Conservation (phyloP, 2,113 vertebrate genomes). For the Engraulis encrasicolus region DNA sequence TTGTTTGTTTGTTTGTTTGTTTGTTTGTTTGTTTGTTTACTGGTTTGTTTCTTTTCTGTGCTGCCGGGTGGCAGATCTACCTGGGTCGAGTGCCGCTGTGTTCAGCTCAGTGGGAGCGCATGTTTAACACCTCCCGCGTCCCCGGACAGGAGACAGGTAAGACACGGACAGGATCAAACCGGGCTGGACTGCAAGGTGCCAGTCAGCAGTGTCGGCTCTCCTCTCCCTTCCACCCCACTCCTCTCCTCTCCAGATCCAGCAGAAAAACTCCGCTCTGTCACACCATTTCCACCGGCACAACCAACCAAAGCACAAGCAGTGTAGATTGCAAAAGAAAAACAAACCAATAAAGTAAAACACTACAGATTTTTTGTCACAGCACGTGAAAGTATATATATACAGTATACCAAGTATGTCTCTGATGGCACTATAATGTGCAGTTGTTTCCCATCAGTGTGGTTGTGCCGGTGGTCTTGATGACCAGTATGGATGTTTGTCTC, state of each 20-base stretch:
- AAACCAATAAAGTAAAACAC: too few species aligned
- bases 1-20: slow-evolving; percentile 59
- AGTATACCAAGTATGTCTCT: neutral
- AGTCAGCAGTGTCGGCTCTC: slow-evolving; percentile 11
- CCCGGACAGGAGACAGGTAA: slow-evolving; percentile 92
- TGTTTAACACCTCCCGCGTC: slow-evolving; percentile 93
- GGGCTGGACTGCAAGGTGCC: too few species aligned
- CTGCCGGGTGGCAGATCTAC: slow-evolving; percentile 82
- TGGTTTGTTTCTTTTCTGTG: slow-evolving; percentile 47
- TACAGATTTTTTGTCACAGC: too few species aligned
- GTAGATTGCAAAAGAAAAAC: too few species aligned
- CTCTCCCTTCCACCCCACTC: slow-evolving; percentile 41
- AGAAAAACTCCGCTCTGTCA: slow-evolving; percentile 24
- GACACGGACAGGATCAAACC: slow-evolving; percentile 57
- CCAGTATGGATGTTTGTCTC: neutral
- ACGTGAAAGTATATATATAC: neutral
- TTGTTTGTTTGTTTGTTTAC: slow-evolving; percentile 52
- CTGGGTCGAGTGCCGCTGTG: slow-evolving; percentile 93
- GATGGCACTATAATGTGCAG: neutral
- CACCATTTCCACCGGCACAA: neutral
- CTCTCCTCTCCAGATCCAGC: slow-evolving; percentile 27
- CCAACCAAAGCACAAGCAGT: too few species aligned
- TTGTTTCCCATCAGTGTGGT: neutral
- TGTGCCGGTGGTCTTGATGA: neutral
- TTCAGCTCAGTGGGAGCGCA: slow-evolving; percentile 95